Conservation (phyloP, 2,113 vertebrate species). For the Alectura lathami region DNA sequence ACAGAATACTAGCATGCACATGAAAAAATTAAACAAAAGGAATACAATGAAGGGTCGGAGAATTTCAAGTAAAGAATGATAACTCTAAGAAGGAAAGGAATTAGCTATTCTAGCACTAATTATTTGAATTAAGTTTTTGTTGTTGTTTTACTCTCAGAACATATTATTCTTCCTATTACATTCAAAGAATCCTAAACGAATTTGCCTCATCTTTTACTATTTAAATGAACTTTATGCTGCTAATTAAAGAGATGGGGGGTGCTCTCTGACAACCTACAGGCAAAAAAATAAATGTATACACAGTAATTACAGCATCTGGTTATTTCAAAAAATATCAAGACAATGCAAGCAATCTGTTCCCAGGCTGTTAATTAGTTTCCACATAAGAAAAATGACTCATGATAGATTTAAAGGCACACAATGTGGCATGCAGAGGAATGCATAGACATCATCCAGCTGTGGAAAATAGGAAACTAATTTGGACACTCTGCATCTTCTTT, state of each 20-base stretch:
- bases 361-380: conserved; percentile 31
- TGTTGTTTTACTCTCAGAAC: not conserved
- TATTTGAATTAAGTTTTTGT: not conserved
- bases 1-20: not conserved
- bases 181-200: not conserved
- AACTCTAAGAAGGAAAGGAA: not conserved
- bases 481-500: not conserved
- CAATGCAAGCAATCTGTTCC: conserved; percentile 39
- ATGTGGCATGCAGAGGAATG: not conserved
- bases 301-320: conserved; percentile 39
- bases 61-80: not conserved
- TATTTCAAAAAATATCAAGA: conserved; percentile 6
- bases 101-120: not conserved
- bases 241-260: conserved; percentile 26
- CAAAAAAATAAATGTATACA: not conserved
- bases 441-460: conserved; percentile 7
- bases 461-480: not conserved
- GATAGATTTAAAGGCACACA: not conserved
- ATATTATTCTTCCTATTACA: not conserved
- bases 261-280: not conserved
- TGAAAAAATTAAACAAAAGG: not conserved
- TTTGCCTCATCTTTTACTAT: conserved; percentile 23
- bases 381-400: not conserved
- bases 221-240: not conserved
- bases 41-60: not conserved